Evolutionary conservation across 2,888 invertebrate species (phyloP), one percentile per base, ranked within the genome.

Genomic region (Fragum sueziense): DNA sequence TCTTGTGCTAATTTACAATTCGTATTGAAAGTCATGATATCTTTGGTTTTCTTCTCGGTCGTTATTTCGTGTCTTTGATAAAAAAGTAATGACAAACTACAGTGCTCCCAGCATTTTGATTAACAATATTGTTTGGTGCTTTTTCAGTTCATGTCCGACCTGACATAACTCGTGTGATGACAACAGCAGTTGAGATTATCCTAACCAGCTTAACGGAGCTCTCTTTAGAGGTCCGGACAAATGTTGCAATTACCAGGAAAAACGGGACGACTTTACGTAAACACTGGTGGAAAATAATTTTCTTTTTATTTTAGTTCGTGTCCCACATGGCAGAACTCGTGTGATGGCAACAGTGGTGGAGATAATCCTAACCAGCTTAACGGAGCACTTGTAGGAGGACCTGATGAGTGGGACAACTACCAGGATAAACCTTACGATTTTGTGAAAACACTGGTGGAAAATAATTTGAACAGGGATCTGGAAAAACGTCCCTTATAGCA

Each of bases 341-440:
- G 78, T 61, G 75, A 69, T 22, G 61, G 47, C 2, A 59, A 76
- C 51, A 68, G 61, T 34, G 65, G 37, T 0, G 82, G 74, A 4
- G 82, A 88, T 20, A 89, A 89, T 79, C 85, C 89, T 29, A 86
- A 88, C 70, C 77, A 86, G 17, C 74, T 90, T 33, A 85, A 86
- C 57, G 90, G 90, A 9, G 90, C 89, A 2, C 77, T 90, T 31
- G 90, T 90, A 0, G 90, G 90, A 7, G 90, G 90, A 0, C 90
- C 90, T 0, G 85, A 85, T 54, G 67, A 76, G 17, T 80, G 85
- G 41, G 92, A 91, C 79, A 77, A 80, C 29, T 91, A 88, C 73
- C 65, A 78, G 2, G 91, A 92, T 76, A 81, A 77, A n/a, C 71
- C 91, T 33, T 69, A 76, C 25, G 88, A 92, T 76, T 91, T 87